Base-by-base conservation (phyloP, 2,113 vertebrate species). In the Rana temporaria region DNA sequence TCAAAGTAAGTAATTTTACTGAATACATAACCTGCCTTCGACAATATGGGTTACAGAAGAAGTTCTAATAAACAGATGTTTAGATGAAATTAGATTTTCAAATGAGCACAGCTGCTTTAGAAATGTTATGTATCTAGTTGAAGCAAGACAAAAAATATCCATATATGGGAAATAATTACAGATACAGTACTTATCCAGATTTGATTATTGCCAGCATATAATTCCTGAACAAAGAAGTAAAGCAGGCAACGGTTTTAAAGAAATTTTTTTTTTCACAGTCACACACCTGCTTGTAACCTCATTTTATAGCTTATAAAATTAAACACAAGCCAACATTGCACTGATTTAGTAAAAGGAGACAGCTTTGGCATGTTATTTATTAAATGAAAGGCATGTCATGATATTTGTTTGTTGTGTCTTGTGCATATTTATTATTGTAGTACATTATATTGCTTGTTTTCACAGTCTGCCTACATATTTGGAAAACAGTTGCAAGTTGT, bases 21-120 rank as follows among this genome's bases (percentile, higher is more conserved):
- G 48, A 73, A 66, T 72, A n/a, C 73, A 74, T 82, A 82, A 74
- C 79, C 79, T 82, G 69, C 48, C 71, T 74, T 53, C 70, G 57
- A 65, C 38, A 73, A 73, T 72, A 73, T 48, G 38, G 59, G 34
- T 64, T 53, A 1, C 42, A 66, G 62, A 19, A 65, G 52, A 66
- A 48, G 66, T 74, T 82, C 70, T 82, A 82, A 66, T 82, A 82
- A 74, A 74, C 79, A 82, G 79, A 82, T 82, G 79, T 74, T 82
- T 82, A 57, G 69, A 56, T 60, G 74, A 73, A 82, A 82, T 82
- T 74, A 74, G 70, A 19, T 82, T 82, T 74, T 82, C 60, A 82
- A 82, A 82, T 82, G 79, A 82, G 70, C 60, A 82, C 79, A 82
- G 79, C 79, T 82, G 79, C 69, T 69, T 73, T 82, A 52, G 60